These are phyloP conservation scores for Nysson spinosus DNA, from an alignment of 2,888 invertebrate genomes.

Conservation along the genomic window DNA sequence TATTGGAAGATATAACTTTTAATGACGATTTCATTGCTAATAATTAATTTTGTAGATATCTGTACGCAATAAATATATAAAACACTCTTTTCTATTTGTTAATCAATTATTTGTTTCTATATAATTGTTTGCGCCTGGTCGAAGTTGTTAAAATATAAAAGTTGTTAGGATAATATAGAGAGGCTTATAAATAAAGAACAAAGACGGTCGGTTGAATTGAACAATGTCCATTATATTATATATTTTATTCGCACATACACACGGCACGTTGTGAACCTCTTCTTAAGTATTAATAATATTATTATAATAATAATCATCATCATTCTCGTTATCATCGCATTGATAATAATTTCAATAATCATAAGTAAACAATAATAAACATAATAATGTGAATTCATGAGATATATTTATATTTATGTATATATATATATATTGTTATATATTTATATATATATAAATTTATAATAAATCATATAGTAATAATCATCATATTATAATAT, in stretches of 20 bases:
- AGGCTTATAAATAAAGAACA: conserved; percentile 47
- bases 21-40: too few relatives aligned
- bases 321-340: conserved; percentile 61
- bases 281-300: conserved; percentile 83
- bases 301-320: conserved; percentile 72
- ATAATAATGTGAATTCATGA: conserved; percentile 73
- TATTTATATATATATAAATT: conserved; percentile 44
- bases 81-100: too few relatives aligned
- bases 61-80: too few relatives aligned
- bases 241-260: conserved; percentile 89
- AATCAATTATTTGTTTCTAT: too few relatives aligned
- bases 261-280: conserved; percentile 94
- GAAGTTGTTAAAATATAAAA: too few relatives aligned
- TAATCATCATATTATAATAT: conserved; percentile 76
- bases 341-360: conserved; percentile 64
- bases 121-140: too few relatives aligned
- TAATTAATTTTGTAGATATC: too few relatives aligned
- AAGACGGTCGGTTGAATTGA: conserved; percentile 81
- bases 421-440: conserved; percentile 60
- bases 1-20: too few relatives aligned
- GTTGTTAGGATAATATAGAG: too few relatives aligned
- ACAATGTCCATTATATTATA: conserved; percentile 93
- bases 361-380: conserved; percentile 73
- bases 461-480: conserved; percentile 76
- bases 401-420: conserved; percentile 69